Conservation (phyloP, 2,888 invertebrate genomes). For the Bruchidius siliquastri region DNA sequence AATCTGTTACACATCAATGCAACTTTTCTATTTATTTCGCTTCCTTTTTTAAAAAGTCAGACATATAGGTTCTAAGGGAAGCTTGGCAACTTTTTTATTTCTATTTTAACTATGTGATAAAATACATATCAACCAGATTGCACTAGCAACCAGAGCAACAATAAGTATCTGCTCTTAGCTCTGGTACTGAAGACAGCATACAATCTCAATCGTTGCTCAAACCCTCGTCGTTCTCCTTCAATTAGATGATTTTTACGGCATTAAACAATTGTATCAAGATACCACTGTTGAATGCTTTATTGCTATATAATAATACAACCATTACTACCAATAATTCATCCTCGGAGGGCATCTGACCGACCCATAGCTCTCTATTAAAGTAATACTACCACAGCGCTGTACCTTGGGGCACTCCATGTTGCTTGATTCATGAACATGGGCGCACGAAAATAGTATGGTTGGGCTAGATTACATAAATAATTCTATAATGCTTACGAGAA, state of each 20-base stretch:
- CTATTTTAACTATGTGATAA: too few relatives aligned
- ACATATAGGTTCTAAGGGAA: too few relatives aligned
- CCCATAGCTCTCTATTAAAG: not conserved
- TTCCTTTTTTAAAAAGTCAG: too few relatives aligned
- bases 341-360: not conserved
- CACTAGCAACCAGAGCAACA: too few relatives aligned
- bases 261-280: not conserved
- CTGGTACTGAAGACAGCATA: not conserved
- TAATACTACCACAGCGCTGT: not conserved
- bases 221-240: not conserved
- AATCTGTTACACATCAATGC: too few relatives aligned
- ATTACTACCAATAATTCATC: not conserved
- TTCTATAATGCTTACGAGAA: too few relatives aligned
- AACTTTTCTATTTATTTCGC: too few relatives aligned
- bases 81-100: too few relatives aligned
- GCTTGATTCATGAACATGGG: not conserved
- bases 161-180: too few relatives aligned
- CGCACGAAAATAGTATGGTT: not conserved
- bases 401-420: not conserved
- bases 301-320: not conserved
- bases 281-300: not conserved
- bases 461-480: too few relatives aligned
- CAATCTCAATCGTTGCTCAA: not conserved
- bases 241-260: not conserved
- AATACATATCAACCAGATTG: too few relatives aligned